Evolutionary conservation across 2,113 vertebrate genomes (phyloP).

Genomic region (Bufo gargarizans): DNA sequence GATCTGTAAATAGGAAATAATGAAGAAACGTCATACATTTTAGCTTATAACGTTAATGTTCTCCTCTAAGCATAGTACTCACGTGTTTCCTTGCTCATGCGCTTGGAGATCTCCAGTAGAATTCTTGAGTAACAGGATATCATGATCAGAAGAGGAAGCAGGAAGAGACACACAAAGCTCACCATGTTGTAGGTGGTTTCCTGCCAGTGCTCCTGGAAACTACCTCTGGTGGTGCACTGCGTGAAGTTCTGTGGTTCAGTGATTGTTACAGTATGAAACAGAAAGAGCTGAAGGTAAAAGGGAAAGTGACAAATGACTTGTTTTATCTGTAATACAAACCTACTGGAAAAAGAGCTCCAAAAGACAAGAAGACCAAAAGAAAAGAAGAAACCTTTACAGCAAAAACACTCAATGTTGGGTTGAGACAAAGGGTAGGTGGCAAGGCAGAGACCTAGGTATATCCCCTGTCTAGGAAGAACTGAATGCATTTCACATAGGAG

Average conservation of each 20-base stretch:
- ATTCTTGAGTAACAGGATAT: constrained; percentile 80
- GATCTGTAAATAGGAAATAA: background rate
- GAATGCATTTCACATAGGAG: too few species aligned
- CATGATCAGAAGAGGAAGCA: constrained; percentile 80
- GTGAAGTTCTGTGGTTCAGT: constrained; percentile 78
- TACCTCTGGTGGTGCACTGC: constrained; percentile 79
- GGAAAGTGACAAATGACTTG: background rate
- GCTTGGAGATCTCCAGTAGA: constrained; percentile 78
- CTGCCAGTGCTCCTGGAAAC: constrained; percentile 76
- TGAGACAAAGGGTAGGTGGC: too few species aligned
- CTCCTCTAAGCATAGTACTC: constrained; percentile 55
- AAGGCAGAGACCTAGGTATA: too few species aligned
- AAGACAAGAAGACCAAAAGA: too few species aligned
- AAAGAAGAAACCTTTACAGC: too few species aligned
- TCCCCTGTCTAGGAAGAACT: too few species aligned
- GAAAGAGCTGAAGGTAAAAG: constrained; percentile 70
- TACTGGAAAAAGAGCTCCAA: too few species aligned
- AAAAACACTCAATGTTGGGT: too few species aligned
- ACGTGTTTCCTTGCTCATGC: constrained; percentile 73
- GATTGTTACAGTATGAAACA: constrained; percentile 80
- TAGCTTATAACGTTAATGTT: background rate
- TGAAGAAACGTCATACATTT: background rate
- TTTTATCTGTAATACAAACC: too few species aligned
- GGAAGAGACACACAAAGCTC: constrained; percentile 80
- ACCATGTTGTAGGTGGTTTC: constrained; percentile 83